Evolutionary conservation across 2,797 vertebrate species (phyloP), one percentile per base, ranked within the genome.

Genomic region (Phaenicophaeus curvirostris): DNA sequence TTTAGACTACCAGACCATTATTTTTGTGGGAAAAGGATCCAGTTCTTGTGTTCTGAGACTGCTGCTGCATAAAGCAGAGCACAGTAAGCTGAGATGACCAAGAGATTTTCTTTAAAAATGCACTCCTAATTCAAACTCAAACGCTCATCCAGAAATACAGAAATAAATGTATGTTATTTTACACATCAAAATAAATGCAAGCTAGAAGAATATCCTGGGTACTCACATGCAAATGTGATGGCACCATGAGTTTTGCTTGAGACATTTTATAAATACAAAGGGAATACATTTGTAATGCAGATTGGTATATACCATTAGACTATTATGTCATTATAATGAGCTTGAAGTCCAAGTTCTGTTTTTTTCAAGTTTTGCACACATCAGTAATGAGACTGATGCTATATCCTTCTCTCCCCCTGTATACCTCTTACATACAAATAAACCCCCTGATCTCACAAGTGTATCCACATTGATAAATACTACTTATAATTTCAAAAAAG

Each of bases 221-320:
- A 65, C 90, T 87, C 90, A 76, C 59, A 93, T 23, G 76, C 44
- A 96, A 95, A 88, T 80, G 37, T 79, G 79, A 89, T 48, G 93
- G 75, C 61, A 83, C 30, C 0, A 3, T 51, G 75, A 91, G 54
- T 78, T 95, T 89, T 85, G 55, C 46, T 50, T 42, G 42, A 89
- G 75, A 65, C 91, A 87, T 76, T 74, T 93, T 59, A 85, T 69
- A 61, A 94, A 93, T 63, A 94, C 13, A 63, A 66, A 83, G 31
- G 58, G 50, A 87, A 72, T 85, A 82, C 4, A 61, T 95, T 85
- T 90, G 61, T 72, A 83, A 89, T 93, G 77, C 33, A 93, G 65
- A 79, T 58, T 55, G 39, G 54, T 59, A 77, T 86, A 50, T 75
- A 81, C 53, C 42, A 23, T n/a, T 85, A 53, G 72, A 46, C n/a